Evolutionary conservation across 2,888 invertebrate genomes (phyloP), one percentile per base, ranked within the genome.

Genomic region (Belgica antarctica): DNA sequence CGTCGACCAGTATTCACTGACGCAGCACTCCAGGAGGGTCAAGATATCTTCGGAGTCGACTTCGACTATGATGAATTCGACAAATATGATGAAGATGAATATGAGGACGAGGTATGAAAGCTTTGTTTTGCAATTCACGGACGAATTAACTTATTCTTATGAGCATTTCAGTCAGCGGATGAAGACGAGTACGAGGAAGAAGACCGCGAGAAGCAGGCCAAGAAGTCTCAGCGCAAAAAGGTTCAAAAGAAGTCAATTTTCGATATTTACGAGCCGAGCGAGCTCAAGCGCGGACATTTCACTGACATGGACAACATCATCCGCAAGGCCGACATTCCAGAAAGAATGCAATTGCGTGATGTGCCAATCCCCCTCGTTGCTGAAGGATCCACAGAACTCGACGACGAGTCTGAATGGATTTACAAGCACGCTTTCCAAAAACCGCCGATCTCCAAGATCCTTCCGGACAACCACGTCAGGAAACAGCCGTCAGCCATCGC

Each of bases 31-130:
- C 96, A 97, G 86, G 95, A 98, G 79, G 99, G 98, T 69, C 96
- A 97, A 79, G 98, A 99, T 77, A 96, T 98, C 73, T 99, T 99
- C 78, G 99, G 98, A 27, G 96, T 97, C n/a, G 98, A 98, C 78
- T 97, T 98, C 80, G 96, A 94, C 77, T 94, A 90, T 77, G 93
- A 93, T 71, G 94, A 94, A 74, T 92, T 94, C 79, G 88, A 89
- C 69, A 92, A 92, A 76, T 92, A 91, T 76, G 92, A 89, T 4
- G 91, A 92, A 69, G 93, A 93, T 73, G 91, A 91, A 72, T 90
- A 93, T 75, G 89, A 89, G 70, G 90, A 91, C 63, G 91, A 91
- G n/a, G n/a, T n/a, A n/a, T n/a, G n/a, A n/a, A n/a, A n/a, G n/a
- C n/a, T n/a, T n/a, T n/a, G n/a, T n/a, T n/a, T n/a, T n/a, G n/a